These are phyloP conservation scores for Amiota communis DNA, from an alignment of 2,888 invertebrate genomes.

Conservation along the genomic window DNA sequence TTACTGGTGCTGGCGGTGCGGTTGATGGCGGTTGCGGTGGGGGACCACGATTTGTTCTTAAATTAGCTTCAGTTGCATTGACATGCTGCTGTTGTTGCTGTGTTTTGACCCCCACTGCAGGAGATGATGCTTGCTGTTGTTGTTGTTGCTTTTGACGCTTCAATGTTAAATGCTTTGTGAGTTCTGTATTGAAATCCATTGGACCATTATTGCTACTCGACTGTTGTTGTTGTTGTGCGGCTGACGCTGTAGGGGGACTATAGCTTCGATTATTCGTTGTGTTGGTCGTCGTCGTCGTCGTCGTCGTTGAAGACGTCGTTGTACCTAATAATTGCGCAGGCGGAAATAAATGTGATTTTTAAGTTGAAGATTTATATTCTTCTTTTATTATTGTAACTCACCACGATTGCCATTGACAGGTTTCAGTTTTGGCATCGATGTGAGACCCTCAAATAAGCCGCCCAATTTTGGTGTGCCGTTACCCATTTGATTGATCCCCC, in stretches of 20 bases:
- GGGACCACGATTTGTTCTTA: constrained; percentile 79
- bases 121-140: constrained; percentile 43
- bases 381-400: constrained; percentile 45
- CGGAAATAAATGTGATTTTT: constrained; percentile 52
- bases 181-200: constrained; percentile 72
- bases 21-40: constrained; percentile 85
- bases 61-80: constrained; percentile 72
- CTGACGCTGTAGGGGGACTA: constrained; percentile 47
- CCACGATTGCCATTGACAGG: constrained; percentile 72
- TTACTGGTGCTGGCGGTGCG: constrained; percentile 77
- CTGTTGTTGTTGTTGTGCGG: constrained; percentile 39
- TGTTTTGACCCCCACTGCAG: constrained; percentile 58
- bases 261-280: constrained; percentile 47
- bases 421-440: constrained; percentile 73
- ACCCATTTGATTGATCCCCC: constrained; percentile 52
- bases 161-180: constrained; percentile 72
- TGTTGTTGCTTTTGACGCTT: constrained; percentile 71
- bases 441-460: constrained; percentile 71
- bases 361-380: neutral
- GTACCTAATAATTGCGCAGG: constrained; percentile 32
- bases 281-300: constrained; percentile 39
- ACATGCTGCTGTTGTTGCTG: constrained; percentile 62
- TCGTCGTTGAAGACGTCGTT: constrained; percentile 40
- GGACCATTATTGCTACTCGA: constrained; percentile 59
- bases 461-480: constrained; percentile 72